These are phyloP conservation scores for Cherax destructor DNA, from an alignment of 1,140 invertebrate genomes.

Conservation along the genomic window DNA sequence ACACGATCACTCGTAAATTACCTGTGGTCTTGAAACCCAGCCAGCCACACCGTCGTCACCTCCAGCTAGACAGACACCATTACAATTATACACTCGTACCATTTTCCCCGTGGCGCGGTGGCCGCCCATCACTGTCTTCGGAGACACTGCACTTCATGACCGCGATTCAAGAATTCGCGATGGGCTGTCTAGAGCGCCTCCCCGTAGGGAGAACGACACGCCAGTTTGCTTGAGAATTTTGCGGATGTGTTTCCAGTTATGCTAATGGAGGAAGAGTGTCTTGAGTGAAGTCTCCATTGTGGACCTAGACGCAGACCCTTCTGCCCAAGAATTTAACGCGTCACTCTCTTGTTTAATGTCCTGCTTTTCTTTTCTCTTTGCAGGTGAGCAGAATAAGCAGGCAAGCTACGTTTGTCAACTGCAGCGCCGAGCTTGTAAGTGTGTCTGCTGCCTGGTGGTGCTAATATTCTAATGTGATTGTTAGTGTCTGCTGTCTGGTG, in stretches of 20 bases:
- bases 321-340: conserved; percentile 18
- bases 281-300: conserved; percentile 26
- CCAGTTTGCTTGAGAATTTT: conserved; percentile 4
- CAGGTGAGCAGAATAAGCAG: neutral
- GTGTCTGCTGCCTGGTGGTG: conserved; percentile 6
- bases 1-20: neutral
- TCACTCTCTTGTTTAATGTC: conserved; percentile 1
- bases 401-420: neutral
- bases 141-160: conserved; percentile 7
- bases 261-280: conserved; percentile 11
- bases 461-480: too few species aligned
- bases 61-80: neutral
- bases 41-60: neutral
- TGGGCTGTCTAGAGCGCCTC: neutral
- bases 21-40: neutral
- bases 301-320: neutral
- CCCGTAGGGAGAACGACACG: neutral
- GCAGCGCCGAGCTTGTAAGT: neutral
- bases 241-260: conserved; percentile 14
- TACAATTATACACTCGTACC: neutral
- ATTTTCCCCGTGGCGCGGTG: neutral
- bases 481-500: too few species aligned
- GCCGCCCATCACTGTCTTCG: conserved; percentile 6
- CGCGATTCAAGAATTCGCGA: neutral
- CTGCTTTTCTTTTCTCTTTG: neutral